Evolutionary conservation across 2,888 invertebrate species (phyloP), one percentile per base, ranked within the genome.

Genomic region (Laothoe populi): DNA sequence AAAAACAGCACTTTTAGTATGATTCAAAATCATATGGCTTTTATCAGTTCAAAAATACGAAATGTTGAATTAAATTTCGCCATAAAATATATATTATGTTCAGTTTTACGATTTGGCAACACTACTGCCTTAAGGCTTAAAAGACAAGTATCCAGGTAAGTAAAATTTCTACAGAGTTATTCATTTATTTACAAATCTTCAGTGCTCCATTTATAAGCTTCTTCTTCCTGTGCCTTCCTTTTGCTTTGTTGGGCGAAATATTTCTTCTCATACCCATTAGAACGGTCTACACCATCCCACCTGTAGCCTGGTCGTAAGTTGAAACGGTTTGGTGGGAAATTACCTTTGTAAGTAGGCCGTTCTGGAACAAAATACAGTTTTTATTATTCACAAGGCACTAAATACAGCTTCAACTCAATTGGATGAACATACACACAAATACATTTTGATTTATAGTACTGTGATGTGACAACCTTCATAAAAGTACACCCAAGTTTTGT

Each of bases 271-370:
- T 98, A 99, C 0, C 99, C 99, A 86, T 96, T 99, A 4, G 98
- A 99, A 23, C 99, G 93, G 87, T 99, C 98, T 0, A 99, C 99
- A 0, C 99, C 99, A 83, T 99, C 99, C 99, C 99, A 99, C 13
- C 99, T 94, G 87, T 98, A 97, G 0, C 99, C 99, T 0, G 99
- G 99, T 8, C 94, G 91, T 61, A 99, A 97, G 64, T 96, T 95
- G 88, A 96, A 99, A 0, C 99, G 95, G 91, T 99, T 99, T 13
- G 98, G 98, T 61, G 97, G 96, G 73, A 94, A 97, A 31, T 96
- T 95, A 0, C 99, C 99, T 77, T 95, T 94, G 84, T 98, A 99
- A 8, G 88, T 87, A 0, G 96, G 97, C 78, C 94, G 94, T 57
- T 94, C 95, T 95, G 84, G 44, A 53, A 53, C 31, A 67, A 73